Conservation (phyloP, 2,888 invertebrate genomes). For the Limnephilus rhombicus region DNA sequence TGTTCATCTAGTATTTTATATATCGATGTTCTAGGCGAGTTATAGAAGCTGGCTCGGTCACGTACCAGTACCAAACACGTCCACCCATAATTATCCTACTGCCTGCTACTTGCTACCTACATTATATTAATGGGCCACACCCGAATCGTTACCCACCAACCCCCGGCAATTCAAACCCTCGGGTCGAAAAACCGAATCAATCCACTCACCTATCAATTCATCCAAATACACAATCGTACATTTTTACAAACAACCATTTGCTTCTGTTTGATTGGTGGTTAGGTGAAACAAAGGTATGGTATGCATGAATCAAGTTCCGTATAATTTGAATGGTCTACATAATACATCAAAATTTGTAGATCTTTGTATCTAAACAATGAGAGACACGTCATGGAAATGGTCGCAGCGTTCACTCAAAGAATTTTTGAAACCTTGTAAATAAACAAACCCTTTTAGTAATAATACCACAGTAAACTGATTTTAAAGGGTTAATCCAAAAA, state of each 20-base stretch:
- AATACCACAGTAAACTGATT: background rate
- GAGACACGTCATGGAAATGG: background rate
- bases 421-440: background rate
- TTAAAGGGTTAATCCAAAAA: background rate
- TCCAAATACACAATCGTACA: background rate
- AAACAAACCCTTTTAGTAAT: background rate
- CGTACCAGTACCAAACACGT: slow-evolving; percentile 44
- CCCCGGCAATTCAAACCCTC: background rate
- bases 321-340: slow-evolving; percentile 28
- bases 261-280: slow-evolving; percentile 33
- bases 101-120: slow-evolving; percentile 44
- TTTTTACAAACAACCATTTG: slow-evolving; percentile 13
- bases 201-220: background rate
- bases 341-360: slow-evolving; percentile 31
- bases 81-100: slow-evolving; percentile 40
- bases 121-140: slow-evolving; percentile 43
- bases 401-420: background rate
- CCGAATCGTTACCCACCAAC: background rate
- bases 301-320: slow-evolving; percentile 44
- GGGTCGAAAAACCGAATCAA: background rate
- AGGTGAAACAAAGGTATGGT: slow-evolving; percentile 43
- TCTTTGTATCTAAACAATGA: background rate
- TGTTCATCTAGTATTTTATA: background rate
- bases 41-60: slow-evolving; percentile 37
- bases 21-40: background rate